Evolutionary conservation across 2,113 vertebrate genomes (phyloP).

Genomic region (Indicator maculatus): DNA sequence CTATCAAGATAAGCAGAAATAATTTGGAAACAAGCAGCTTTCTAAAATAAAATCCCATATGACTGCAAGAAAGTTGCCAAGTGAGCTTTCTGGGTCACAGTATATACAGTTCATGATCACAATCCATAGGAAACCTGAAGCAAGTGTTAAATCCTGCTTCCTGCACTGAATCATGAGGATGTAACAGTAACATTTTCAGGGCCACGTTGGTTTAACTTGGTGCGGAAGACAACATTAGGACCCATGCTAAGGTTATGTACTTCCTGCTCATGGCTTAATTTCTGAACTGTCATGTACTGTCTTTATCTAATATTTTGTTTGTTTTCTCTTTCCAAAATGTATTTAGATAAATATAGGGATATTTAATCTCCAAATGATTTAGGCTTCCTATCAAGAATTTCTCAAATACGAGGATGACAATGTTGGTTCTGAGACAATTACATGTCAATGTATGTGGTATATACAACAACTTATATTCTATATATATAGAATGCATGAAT

Average conservation of each 20-base stretch:
- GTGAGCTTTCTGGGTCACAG: not conserved
- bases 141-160: not conserved
- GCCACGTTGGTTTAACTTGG: not conserved
- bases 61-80: not conserved
- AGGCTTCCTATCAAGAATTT: not conserved
- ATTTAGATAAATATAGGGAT: not conserved
- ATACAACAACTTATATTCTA: not conserved
- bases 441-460: not conserved
- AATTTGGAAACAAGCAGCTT: not conserved
- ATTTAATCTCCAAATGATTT: not conserved
- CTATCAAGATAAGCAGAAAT: not conserved
- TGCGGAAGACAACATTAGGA: not conserved
- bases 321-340: not conserved
- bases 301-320: not conserved
- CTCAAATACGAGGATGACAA: not conserved
- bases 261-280: not conserved
- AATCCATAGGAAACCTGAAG: not conserved
- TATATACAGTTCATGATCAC: not conserved
- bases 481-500: not conserved
- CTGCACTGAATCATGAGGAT: not conserved
- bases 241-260: not conserved
- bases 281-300: not conserved
- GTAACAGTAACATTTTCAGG: not conserved
- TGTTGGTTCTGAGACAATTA: not conserved
- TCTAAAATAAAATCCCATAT: not conserved